Evolutionary conservation across 2,113 vertebrate species (phyloP), one percentile per base, ranked within the genome.

Genomic region (Nothobranchius kuhntae): DNA sequence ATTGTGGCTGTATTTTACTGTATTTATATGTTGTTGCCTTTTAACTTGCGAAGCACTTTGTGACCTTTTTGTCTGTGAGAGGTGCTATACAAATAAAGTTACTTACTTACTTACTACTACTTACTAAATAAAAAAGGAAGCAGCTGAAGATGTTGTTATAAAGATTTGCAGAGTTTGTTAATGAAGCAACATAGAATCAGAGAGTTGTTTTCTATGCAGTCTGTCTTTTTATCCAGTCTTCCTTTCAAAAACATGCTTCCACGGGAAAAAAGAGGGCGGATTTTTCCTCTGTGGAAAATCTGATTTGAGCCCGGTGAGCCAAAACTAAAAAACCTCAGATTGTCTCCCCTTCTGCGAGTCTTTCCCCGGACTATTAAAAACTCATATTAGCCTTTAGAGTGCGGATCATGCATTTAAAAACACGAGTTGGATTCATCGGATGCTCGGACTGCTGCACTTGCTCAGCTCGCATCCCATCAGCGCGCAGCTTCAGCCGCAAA

Each of bases 221-320:
- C 83, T 78, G 81, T 74, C 80, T 82, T 82, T 87, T 85, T 82
- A 86, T 78, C 83, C 85, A 82, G 81, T 47, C 87, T 88, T 81
- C 86, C 85, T 82, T 87, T 90, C 73, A 85, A 86, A 91, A 90
- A 90, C 86, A 93, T 74, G 65, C 81, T 84, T 78, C 63, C 65
- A 73, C 73, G 73, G 82, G 89, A 81, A 86, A 21, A 88, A 86
- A 69, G 56, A 85, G 88, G 89, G 86, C 71, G 88, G 81, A 77
- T 81, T 92, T 86, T 91, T 86, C 89, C 90, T 89, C 77, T 87
- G 82, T 93, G 93, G 92, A 94, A 93, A 93, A 91, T 92, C 77
- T 92, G 92, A 93, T 92, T 89, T 89, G 82, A 85, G 68, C 68
- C 69, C 69, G 53, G 51, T 61, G 74, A 85, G 82, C 78, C 80